Percentiles rank a stretch among this genome's conserved stretches.
These are phyloP conservation scores for Tychaedon coryphoeus DNA, from an alignment of 2,113 vertebrate species.

Conservation along the genomic window DNA sequence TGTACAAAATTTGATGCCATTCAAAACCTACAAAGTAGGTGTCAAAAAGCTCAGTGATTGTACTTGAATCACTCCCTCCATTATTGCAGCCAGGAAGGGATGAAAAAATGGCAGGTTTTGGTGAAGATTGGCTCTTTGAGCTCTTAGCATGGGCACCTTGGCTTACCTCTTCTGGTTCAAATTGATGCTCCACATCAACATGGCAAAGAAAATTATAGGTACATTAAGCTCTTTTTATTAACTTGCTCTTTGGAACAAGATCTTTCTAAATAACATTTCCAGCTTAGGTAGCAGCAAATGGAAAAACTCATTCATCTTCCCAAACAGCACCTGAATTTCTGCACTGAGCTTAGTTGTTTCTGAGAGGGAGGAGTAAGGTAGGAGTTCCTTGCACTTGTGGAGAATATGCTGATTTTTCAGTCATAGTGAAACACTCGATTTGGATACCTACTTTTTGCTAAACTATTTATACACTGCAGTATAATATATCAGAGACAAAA, in stretches of 20 bases:
- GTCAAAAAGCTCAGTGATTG: not conserved
- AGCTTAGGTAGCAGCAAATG: not conserved
- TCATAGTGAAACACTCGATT: not conserved
- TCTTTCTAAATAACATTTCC: not conserved
- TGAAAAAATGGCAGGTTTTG: not conserved
- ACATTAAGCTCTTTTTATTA: not conserved
- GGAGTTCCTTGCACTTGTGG: not conserved
- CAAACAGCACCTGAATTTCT: not conserved
- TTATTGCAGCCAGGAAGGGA: not conserved
- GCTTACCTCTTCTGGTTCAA: not conserved
- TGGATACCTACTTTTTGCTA: not conserved
- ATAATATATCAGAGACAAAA: constrained; percentile 1
- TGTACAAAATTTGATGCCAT: not conserved
- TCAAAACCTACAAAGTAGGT: not conserved
- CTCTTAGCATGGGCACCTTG: not conserved
- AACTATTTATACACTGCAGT: not conserved
- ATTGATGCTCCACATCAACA: not conserved
- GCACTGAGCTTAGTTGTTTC: not conserved
- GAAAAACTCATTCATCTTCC: not conserved
- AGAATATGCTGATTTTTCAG: not conserved
- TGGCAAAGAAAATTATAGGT: not conserved
- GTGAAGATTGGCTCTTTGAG: not conserved
- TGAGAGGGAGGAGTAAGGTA: not conserved
- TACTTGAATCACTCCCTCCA: not conserved
- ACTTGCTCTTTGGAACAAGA: not conserved